Percentiles rank a stretch among this genome's conserved stretches.
These are phyloP conservation scores for Drosophila persimilis DNA, from an alignment of 1,140 invertebrate species.

Conservation along the genomic window DNA sequence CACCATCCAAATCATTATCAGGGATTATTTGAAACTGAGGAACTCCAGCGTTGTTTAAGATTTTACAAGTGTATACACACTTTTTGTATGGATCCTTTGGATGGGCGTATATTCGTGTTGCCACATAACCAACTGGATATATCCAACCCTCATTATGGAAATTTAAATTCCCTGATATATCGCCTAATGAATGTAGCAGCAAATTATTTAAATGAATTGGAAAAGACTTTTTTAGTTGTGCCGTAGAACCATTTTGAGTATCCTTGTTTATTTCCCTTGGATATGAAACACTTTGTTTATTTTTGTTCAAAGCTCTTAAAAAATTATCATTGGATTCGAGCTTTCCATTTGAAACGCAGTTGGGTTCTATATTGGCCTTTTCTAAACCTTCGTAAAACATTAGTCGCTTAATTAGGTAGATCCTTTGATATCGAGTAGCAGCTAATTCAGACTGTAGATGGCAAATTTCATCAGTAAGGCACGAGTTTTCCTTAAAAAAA, in stretches of 20 bases:
- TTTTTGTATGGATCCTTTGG: slow-evolving; percentile 88
- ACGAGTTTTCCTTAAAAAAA: slow-evolving; percentile 88
- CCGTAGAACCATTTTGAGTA: slow-evolving; percentile 28
- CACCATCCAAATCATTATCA: slow-evolving; percentile 88
- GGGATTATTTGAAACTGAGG: slow-evolving; percentile 92
- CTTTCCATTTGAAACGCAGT: slow-evolving; percentile 34
- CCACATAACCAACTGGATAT: slow-evolving; percentile 92
- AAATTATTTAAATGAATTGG: slow-evolving; percentile 89
- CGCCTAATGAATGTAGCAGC: slow-evolving; percentile 90
- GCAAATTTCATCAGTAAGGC: slow-evolving; percentile 90
- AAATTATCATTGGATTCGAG: slow-evolving; percentile 20
- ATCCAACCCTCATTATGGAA: slow-evolving; percentile 90
- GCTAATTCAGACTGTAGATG: slow-evolving; percentile 89
- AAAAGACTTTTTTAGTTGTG: slow-evolving; percentile 86
- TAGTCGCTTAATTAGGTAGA: slow-evolving; percentile 87
- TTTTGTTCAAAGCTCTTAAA: not conserved
- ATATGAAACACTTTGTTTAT: slow-evolving; percentile 21
- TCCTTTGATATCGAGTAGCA: slow-evolving; percentile 88
- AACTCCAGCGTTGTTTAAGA: slow-evolving; percentile 88
- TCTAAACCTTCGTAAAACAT: slow-evolving; percentile 85
- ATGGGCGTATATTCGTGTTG: slow-evolving; percentile 90
- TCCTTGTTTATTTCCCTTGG: slow-evolving; percentile 32
- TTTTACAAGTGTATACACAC: slow-evolving; percentile 93
- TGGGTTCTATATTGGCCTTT: slow-evolving; percentile 21
- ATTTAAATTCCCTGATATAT: slow-evolving; percentile 87